These are phyloP conservation scores for Drosophila mauritiana DNA, from an alignment of 1,140 invertebrate species.

Conservation along the genomic window DNA sequence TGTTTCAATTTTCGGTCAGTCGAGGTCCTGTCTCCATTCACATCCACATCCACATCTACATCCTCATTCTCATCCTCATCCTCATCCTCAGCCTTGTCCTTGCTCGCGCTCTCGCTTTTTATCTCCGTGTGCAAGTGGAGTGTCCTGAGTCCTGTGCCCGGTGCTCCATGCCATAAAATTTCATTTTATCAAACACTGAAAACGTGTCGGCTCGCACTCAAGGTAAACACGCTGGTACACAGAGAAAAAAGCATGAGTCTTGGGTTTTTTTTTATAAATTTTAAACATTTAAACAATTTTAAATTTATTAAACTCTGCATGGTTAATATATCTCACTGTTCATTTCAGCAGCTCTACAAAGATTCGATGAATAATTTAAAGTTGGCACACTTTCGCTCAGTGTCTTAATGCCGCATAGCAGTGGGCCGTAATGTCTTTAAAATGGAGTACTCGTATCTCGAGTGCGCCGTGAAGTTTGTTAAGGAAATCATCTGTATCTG, in stretches of 20 bases:
- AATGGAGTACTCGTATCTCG: constrained; percentile 35
- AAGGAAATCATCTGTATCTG: constrained; percentile 39
- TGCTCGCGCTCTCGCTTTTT: constrained; percentile 9
- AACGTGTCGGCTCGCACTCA: constrained; percentile 66
- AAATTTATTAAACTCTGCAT: too few relatives aligned
- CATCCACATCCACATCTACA: neutral
- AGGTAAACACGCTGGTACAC: constrained; percentile 14
- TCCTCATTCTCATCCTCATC: neutral
- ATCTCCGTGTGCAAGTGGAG: constrained; percentile 14
- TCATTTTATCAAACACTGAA: constrained; percentile 81
- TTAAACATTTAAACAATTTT: too few relatives aligned
- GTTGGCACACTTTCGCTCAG: neutral
- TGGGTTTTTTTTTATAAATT: neutral
- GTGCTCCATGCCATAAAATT: constrained; percentile 70
- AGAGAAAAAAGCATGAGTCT: neutral
- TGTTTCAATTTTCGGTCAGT: constrained; percentile 77
- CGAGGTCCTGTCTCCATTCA: constrained; percentile 7
- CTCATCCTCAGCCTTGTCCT: neutral
- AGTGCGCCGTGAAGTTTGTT: constrained; percentile 36
- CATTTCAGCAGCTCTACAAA: too few relatives aligned
- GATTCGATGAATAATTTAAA: too few relatives aligned
- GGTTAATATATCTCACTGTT: too few relatives aligned
- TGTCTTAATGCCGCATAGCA: constrained; percentile 1
- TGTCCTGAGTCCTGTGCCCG: constrained; percentile 7
- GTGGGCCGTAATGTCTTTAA: constrained; percentile 35